A percentile compares a stretch with the other conserved stretches of the same genome.
phyloP scores from a whole-genome alignment of 2,113 vertebrate species.

The Cryptomyrus ogoouensis region DNA sequence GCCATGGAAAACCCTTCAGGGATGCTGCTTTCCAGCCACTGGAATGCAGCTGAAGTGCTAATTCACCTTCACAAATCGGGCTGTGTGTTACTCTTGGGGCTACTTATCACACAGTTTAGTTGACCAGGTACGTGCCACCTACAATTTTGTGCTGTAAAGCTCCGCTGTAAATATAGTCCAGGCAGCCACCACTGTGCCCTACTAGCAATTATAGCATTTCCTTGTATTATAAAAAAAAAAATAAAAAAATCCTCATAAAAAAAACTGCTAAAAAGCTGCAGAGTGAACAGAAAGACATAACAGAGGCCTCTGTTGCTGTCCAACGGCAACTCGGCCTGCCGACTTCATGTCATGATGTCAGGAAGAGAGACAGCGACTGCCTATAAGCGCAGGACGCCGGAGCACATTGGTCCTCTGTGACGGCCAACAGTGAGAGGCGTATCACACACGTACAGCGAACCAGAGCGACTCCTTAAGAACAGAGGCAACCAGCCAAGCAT shows the following conservation, averaged over 20 bases:
- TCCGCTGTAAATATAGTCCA: not conserved
- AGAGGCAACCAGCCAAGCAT: not conserved
- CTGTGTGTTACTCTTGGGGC: not conserved
- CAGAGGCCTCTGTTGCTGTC: too few relatives aligned
- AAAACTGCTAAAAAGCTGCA: not conserved
- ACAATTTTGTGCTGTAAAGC: not conserved
- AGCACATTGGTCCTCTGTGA: not conserved
- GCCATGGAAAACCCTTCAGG: not conserved
- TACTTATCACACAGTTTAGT: not conserved
- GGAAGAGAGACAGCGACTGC: not conserved
- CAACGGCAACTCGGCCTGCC: not conserved
- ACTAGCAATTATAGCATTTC: not conserved
- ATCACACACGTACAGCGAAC: not conserved
- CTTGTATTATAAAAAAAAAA: not conserved
- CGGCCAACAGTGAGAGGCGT: not conserved
- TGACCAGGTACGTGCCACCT: not conserved
- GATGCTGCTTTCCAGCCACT: not conserved
- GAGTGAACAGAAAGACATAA: not conserved
- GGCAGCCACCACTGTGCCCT: not conserved
- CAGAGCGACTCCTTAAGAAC: not conserved
- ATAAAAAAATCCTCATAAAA: not conserved
- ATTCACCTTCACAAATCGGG: not conserved
- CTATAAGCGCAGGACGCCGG: not conserved
- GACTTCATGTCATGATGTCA: not conserved
- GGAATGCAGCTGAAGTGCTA: not conserved